These are phyloP conservation scores for Eulemur albifrons DNA, from an alignment of 2,797 vertebrate genomes.

Conservation along the genomic window DNA sequence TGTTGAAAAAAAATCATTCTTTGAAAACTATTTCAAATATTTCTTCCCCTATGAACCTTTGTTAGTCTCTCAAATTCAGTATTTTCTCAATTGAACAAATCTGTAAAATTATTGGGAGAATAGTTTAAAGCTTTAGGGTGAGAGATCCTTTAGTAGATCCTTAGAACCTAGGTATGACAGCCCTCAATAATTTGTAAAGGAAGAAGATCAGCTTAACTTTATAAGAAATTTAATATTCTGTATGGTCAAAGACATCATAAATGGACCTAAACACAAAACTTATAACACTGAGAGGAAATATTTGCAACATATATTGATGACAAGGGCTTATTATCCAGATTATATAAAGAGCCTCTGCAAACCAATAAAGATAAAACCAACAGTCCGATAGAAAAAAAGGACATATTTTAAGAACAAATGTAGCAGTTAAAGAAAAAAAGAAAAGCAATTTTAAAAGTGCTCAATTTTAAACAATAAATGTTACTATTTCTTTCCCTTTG, in stretches of 20 bases:
- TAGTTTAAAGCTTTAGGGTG: background rate
- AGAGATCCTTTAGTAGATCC: background rate
- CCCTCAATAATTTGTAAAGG: constrained; percentile 2
- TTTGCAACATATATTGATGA: background rate
- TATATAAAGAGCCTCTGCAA: background rate
- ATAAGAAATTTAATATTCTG: constrained; percentile 1
- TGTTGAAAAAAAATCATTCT: background rate
- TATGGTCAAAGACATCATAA: background rate
- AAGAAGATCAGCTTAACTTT: background rate
- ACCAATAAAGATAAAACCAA: background rate
- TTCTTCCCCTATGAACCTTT: background rate
- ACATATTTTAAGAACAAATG: background rate
- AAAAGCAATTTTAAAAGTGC: background rate
- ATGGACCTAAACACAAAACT: background rate
- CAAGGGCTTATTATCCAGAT: background rate
- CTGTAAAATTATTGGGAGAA: constrained; percentile 12
- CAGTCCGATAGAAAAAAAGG: background rate
- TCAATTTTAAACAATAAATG: background rate
- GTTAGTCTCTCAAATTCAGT: background rate
- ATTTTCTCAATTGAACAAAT: background rate
- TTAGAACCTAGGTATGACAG: background rate
- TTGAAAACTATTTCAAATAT: background rate
- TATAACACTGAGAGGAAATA: background rate
- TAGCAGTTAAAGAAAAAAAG: background rate
- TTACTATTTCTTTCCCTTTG: background rate